These are phyloP conservation scores for Halocynthia aurantium DNA, from an alignment of 23 tunicate genomes.

Conservation along the genomic window DNA sequence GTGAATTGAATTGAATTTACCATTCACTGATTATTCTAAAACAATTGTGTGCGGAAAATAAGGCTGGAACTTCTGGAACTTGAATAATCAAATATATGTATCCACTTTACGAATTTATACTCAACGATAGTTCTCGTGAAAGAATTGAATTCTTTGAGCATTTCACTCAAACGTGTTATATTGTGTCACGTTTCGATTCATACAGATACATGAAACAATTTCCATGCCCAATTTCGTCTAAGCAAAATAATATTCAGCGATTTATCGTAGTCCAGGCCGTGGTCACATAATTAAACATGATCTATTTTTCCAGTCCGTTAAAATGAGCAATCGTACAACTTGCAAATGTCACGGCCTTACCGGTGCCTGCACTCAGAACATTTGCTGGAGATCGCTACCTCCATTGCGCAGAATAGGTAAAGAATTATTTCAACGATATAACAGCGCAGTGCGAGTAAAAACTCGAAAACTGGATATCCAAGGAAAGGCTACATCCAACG, in stretches of 20 bases:
- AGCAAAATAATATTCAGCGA: background rate
- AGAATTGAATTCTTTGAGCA: no score
- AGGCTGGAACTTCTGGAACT: no score
- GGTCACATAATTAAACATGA: background rate
- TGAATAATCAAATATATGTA: no score
- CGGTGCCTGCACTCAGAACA: conserved; percentile 75
- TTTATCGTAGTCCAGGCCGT: background rate
- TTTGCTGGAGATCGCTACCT: conserved; percentile 93
- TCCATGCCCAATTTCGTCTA: background rate
- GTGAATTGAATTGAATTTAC: no score
- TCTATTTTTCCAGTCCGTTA: conserved; percentile 49
- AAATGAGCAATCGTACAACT: conserved; percentile 18
- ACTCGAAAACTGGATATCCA: conserved; percentile 19
- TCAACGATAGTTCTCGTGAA: no score
- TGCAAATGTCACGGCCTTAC: conserved; percentile 95
- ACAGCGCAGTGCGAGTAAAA: conserved; percentile 38
- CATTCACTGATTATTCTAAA: no score
- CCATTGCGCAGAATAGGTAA: conserved; percentile 49
- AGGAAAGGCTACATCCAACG: conserved; percentile 11
- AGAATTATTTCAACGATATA: conserved; percentile 33
- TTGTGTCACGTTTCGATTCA: background rate
- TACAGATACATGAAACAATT: background rate
- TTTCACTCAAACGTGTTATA: background rate
- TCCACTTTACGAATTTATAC: no score
- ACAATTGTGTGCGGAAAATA: no score